Evolutionary conservation across 2,113 vertebrate species (phyloP).

Genomic region (Platysternon megacephalum): DNA sequence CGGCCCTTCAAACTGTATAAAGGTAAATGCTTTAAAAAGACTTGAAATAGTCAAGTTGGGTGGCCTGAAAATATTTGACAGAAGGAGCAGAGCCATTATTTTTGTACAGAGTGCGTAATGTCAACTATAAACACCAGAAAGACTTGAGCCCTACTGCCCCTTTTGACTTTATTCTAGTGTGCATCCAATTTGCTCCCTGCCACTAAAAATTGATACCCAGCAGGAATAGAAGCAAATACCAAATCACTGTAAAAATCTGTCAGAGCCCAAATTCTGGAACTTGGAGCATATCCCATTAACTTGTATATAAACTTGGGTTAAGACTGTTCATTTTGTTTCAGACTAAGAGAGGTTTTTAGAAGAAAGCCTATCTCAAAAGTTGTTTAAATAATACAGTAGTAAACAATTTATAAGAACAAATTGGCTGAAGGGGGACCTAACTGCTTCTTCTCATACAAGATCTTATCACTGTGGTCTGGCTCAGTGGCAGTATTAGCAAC

Average conservation of each 20-base stretch:
- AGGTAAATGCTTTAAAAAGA: not conserved
- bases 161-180: not conserved
- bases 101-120: not conserved
- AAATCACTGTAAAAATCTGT: not conserved
- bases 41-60: not conserved
- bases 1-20: not conserved
- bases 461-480: not conserved
- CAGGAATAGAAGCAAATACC: not conserved
- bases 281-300: not conserved
- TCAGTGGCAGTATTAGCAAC: not conserved
- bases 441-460: not conserved
- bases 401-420: slow-evolving; percentile 39
- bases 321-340: not conserved
- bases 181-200: not conserved
- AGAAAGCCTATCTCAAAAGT: slow-evolving; percentile 10
- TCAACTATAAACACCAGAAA: not conserved
- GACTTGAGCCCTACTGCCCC: not conserved
- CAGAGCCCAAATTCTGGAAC: not conserved
- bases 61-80: not conserved
- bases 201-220: not conserved
- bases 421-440: not conserved
- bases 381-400: slow-evolving; percentile 1
- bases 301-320: not conserved
- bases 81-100: not conserved
- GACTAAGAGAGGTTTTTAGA: not conserved